phyloP scores from a whole-genome alignment of 1,140 invertebrate genomes.

The Drosophila lowei region DNA sequence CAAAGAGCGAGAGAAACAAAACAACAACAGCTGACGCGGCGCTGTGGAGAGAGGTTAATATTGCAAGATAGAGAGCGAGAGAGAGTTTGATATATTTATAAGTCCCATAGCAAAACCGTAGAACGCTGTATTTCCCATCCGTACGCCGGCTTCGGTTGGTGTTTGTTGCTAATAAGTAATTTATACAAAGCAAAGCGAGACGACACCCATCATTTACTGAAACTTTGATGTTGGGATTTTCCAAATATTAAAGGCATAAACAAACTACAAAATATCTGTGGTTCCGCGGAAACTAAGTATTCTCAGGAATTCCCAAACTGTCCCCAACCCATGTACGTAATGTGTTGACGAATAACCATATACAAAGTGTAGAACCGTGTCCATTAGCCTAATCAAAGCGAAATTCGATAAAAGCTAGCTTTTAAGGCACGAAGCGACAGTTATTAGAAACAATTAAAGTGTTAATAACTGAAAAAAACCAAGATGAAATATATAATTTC shows the following conservation, averaged over 20 bases:
- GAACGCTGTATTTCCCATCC: conserved; percentile 37
- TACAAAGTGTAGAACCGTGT: not conserved
- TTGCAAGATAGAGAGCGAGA: conserved; percentile 6
- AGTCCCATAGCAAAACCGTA: conserved; percentile 3
- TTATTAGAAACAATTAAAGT: conserved; percentile 55
- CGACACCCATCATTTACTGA: not conserved
- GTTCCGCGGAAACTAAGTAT: conserved; percentile 16
- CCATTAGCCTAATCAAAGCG: conserved; percentile 2
- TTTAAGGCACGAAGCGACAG: conserved; percentile 50
- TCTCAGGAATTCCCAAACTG: conserved; percentile 26
- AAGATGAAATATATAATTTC: not conserved
- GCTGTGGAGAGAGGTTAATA: too few species aligned
- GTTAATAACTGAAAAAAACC: conserved; percentile 49
- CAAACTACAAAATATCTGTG: too few species aligned
- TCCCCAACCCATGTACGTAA: conserved; percentile 49
- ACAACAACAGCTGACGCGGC: conserved; percentile 39
- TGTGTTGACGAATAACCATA: not conserved
- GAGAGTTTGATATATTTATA: conserved; percentile 36
- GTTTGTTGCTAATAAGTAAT: conserved; percentile 40
- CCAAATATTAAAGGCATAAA: too few species aligned
- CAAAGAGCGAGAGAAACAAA: conserved; percentile 6
- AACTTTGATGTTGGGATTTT: conserved; percentile 20
- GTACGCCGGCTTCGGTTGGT: conserved; percentile 35
- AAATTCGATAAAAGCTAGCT: conserved; percentile 19
- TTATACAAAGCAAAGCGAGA: conserved; percentile 5